phyloP scores from a whole-genome alignment of 2,113 vertebrate genomes.

The Chlamydotis undulata region DNA sequence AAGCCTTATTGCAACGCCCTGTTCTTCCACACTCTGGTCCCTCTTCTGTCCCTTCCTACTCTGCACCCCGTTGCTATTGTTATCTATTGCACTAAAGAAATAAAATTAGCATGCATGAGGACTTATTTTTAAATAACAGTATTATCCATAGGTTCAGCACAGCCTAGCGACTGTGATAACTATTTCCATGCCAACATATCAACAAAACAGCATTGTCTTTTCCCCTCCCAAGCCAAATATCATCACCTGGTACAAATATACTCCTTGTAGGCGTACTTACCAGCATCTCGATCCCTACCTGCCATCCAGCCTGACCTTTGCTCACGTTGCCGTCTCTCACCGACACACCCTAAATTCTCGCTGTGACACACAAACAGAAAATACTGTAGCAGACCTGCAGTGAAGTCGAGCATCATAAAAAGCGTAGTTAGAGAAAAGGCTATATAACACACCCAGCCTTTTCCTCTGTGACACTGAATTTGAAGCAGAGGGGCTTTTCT shows the following conservation, averaged over 20 bases:
- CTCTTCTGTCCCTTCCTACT: neutral
- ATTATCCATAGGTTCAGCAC: neutral
- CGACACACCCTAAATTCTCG: neutral
- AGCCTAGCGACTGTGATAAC: neutral
- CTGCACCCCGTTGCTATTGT: neutral
- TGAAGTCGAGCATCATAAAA: neutral
- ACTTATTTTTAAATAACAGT: neutral
- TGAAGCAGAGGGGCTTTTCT: neutral
- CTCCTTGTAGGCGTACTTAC: neutral
- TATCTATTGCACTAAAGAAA: neutral
- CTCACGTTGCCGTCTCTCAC: fast-evolving
- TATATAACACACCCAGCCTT: neutral
- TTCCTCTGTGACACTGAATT: neutral
- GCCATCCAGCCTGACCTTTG: conserved; percentile 4
- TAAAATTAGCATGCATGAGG: neutral
- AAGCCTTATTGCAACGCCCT: neutral
- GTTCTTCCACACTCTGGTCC: neutral
- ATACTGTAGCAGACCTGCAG: neutral
- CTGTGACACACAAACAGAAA: neutral
- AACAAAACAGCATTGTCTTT: neutral
- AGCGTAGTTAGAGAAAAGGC: neutral
- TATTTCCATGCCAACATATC: neutral
- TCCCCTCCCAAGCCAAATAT: conserved; percentile 46
- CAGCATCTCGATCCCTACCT: neutral
- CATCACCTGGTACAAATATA: conserved; percentile 1